Conservation (phyloP, 2,113 vertebrate species). For the Tylochromis polylepis region DNA sequence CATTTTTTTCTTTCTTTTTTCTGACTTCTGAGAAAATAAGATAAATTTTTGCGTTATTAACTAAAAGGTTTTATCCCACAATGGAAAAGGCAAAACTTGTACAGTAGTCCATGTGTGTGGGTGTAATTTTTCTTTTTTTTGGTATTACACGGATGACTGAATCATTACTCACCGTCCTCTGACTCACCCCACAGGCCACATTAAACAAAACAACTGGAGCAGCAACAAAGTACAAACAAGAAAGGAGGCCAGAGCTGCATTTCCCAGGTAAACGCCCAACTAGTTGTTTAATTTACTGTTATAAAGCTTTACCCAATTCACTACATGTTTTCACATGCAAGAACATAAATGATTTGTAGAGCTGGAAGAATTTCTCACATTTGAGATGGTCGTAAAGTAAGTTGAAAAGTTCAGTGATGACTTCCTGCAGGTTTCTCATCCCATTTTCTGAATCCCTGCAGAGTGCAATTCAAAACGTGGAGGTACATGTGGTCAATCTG, state of each 20-base stretch:
- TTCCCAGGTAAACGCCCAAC: neutral
- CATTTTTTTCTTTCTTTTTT: neutral
- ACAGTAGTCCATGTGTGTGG: neutral
- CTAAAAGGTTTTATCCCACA: neutral
- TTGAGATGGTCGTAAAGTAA: neutral
- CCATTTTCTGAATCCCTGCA: neutral
- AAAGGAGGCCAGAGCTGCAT: neutral
- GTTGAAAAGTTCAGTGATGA: neutral
- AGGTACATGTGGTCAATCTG: neutral
- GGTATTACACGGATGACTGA: slow-evolving; percentile 9
- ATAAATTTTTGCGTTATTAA: neutral
- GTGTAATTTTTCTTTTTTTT: neutral
- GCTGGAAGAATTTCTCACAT: neutral
- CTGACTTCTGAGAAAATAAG: neutral
- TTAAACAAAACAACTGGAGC: neutral
- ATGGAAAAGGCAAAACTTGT: neutral
- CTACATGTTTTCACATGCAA: neutral
- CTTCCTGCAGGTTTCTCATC: neutral
- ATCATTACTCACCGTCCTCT: slow-evolving; percentile 28
- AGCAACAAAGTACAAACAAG: neutral
- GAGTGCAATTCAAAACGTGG: neutral
- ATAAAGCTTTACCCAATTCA: neutral
- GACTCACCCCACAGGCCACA: slow-evolving; percentile 8
- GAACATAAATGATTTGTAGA: neutral
- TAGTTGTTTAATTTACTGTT: neutral